A percentile compares a stretch with the other conserved stretches of the same genome.
phyloP scores from a whole-genome alignment of 2,888 invertebrate species.

The Synergus gifuensis region DNA sequence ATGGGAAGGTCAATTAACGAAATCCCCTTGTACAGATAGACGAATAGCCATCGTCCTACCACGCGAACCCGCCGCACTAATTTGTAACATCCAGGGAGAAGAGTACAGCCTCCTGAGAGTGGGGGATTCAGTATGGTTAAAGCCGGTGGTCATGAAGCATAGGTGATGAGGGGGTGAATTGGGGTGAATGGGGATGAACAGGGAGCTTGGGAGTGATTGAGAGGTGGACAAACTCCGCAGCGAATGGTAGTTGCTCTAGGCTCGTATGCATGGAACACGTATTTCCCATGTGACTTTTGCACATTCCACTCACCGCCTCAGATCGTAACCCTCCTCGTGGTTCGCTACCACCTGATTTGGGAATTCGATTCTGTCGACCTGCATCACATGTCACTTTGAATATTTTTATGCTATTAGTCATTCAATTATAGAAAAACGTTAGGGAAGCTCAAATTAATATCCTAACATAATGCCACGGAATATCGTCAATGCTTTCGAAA shows the following conservation, averaged over 20 bases:
- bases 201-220: conserved; percentile 42
- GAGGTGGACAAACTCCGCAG: conserved; percentile 39
- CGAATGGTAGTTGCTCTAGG: conserved; percentile 35
- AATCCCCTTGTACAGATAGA: conserved; percentile 41
- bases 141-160: conserved; percentile 33
- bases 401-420: conserved; percentile 33
- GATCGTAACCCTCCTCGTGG: conserved; percentile 32
- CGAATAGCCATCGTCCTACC: conserved; percentile 38
- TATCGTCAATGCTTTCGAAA: no score
- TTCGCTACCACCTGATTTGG: conserved; percentile 40
- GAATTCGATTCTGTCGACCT: conserved; percentile 21
- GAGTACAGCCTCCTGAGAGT: conserved; percentile 3
- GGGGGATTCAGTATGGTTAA: conserved; percentile 36
- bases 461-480: no score
- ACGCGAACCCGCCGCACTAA: conserved; percentile 36
- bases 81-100: conserved; percentile 39
- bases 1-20: conserved; percentile 38
- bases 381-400: conserved; percentile 39
- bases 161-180: conserved; percentile 6
- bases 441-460: neutral
- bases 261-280: conserved; percentile 45
- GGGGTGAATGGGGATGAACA: conserved; percentile 27
- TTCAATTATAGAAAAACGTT: conserved; percentile 19
- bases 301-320: conserved; percentile 39
- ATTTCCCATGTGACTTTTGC: conserved; percentile 50